Evolutionary conservation across 1,140 invertebrate species (phyloP), one percentile per base, ranked within the genome.

Genomic region (Scaptomyza pallida): DNA sequence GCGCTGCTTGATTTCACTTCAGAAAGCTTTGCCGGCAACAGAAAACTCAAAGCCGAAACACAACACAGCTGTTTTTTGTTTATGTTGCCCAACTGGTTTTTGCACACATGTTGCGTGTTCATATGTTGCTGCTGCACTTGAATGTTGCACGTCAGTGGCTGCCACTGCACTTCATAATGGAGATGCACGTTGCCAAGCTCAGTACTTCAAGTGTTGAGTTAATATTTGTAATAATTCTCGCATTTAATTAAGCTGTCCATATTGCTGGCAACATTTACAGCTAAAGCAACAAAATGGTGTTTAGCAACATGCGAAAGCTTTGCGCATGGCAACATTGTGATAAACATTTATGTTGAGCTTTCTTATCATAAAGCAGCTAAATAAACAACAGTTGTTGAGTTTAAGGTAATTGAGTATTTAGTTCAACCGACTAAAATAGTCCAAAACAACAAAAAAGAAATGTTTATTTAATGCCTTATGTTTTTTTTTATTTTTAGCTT

Each of bases 51-150:
- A 54, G n/a, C 51, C 50, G 54, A 55, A 61, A 56, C 33, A 40
- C 16, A 21, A 78, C n/a, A 75, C 82, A 88, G 82, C 82, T 88
- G 82, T 88, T 88, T 41, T 86, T 88, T 88, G 82, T 88, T 88
- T 88, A 86, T 88, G 82, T 88, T 88, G 82, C 82, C 26, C 40
- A 51, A 78, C 76, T 80, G 35, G 73, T 85, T 82, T n/a, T 78
- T 23, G 17, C 50, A 41, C 64, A 69, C 26, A 59, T 81, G 63
- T 65, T 64, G 68, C 67, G 30, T 62, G 48, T 26, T 65, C 61
- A 57, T 43, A 37, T 50, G 44, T 54, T 69, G 69, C 37, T 9
- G 40, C 45, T 16, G 56, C 60, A 64, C 62, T 64, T 60, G 40
- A 65, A 60, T 81, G 69, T 62, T 57, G 73, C 68, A 54, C 61